These are phyloP conservation scores for Bovichtus variegatus DNA, from an alignment of 2,797 vertebrate genomes.

Conservation along the genomic window DNA sequence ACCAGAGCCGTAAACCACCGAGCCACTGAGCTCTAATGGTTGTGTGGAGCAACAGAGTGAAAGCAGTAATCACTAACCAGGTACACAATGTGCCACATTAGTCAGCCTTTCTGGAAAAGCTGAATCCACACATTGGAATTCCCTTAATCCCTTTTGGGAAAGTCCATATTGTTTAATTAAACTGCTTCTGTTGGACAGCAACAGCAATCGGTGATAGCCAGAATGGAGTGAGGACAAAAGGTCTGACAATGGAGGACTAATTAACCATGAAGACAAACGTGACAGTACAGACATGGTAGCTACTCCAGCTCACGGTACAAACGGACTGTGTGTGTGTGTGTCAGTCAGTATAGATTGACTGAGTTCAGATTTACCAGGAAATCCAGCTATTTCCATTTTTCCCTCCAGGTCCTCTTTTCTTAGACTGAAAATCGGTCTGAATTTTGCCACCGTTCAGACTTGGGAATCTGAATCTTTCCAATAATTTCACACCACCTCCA, in stretches of 20 bases:
- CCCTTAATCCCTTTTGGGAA: background rate
- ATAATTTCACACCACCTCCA: background rate
- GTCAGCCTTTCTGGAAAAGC: conserved; percentile 2
- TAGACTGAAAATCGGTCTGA: background rate
- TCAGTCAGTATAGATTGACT: background rate
- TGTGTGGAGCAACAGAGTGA: conserved; percentile 22
- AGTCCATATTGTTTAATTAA: conserved; percentile 15
- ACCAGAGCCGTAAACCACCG: conserved; percentile 24
- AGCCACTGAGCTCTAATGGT: conserved; percentile 40
- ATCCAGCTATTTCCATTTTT: background rate
- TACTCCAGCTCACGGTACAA: background rate
- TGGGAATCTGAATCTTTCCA: background rate
- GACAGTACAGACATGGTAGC: background rate
- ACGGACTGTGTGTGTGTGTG: background rate
- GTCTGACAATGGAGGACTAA: background rate
- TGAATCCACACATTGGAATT: conserved; percentile 45
- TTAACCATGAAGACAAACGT: background rate
- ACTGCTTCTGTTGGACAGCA: conserved; percentile 45
- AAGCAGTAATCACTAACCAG: conserved; percentile 57
- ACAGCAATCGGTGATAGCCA: background rate
- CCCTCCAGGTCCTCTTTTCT: background rate
- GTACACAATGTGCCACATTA: conserved; percentile 27
- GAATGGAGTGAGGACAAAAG: background rate
- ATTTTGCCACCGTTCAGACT: background rate
- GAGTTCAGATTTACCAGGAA: background rate